Evolutionary conservation across 2,113 vertebrate genomes (phyloP).

Genomic region (Piprites chloris): DNA sequence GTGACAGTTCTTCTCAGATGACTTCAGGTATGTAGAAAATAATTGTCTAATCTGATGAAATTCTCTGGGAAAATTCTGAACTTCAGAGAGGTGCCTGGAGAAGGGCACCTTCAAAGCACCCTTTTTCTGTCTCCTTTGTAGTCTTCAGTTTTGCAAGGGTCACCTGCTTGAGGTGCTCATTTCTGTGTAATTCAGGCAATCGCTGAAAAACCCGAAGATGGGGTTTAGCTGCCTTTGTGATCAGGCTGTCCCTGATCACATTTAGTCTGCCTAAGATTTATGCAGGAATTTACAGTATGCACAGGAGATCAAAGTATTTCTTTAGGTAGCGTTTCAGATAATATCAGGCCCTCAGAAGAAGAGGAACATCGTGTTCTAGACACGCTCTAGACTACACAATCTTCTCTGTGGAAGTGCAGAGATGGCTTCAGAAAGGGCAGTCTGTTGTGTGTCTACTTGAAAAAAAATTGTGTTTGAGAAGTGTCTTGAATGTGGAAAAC

Average conservation of each 20-base stretch:
- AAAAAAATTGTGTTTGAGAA: background rate
- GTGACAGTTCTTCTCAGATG: background rate
- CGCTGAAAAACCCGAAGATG: background rate
- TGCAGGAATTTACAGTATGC: background rate
- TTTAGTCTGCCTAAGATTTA: background rate
- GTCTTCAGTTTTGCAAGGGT: background rate
- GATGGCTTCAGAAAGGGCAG: background rate
- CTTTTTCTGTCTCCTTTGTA: background rate
- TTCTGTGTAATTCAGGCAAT: background rate
- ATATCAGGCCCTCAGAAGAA: background rate
- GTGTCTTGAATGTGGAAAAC: background rate
- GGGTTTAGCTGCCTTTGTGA: background rate
- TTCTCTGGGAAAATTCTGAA: background rate
- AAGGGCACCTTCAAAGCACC: background rate
- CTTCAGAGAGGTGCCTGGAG: background rate
- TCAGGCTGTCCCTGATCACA: accelerated
- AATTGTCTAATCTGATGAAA: background rate
- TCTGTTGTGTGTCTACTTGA: background rate
- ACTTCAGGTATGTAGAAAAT: background rate
- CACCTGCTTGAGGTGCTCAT: background rate
- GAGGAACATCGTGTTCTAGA: background rate
- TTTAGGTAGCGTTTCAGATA: background rate
- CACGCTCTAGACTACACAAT: background rate
- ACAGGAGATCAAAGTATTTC: background rate
- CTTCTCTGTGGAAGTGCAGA: background rate